Evolutionary conservation across 1,140 invertebrate species (phyloP), one percentile per base, ranked within the genome.

Genomic region (Homarus americanus): DNA sequence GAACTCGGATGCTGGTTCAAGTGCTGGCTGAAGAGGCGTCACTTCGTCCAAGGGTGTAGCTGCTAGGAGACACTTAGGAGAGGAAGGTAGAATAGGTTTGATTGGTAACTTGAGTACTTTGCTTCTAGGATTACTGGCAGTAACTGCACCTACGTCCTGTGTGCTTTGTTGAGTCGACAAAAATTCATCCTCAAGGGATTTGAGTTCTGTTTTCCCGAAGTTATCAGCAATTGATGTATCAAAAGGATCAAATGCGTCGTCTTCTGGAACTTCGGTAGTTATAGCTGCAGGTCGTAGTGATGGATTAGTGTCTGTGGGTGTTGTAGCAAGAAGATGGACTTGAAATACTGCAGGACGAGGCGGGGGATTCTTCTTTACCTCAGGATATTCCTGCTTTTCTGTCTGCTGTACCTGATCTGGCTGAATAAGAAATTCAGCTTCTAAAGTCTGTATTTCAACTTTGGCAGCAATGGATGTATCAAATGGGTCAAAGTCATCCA

Each of bases 221-320:
- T 96, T 95, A 34, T 95, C 94, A n/a, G 97, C 96, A 32, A 96
- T 96, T 3, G 97, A 97, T 0, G 97, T 98, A 93, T 98, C 97
- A 93, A 98, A 98, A 0, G 97, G 97, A 94, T 98, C 97, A 75
- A 95, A 94, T 83, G 95, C 96, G 63, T 95, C 95, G 36, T 95
- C 94, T 53, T 95, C 95, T 66, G 94, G 93, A 58, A 53, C 66
- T 58, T 73, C 34, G 17, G 32, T 32, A 20, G 12, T 34, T 53
- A 32, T 58, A 40, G 53, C 41, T 66, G 72, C 66, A 24, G 92
- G 90, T 38, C 78, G 63, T 36, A 93, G 92, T 41, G 93, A 92
- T 72, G 93, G 92, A 40, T 91, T 92, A 12, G 82, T 91, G 41
- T 93, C 86, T 83, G 91, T 69, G 9, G 92, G 92, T 36, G 85